Conservation (phyloP, 92 coral and sea anemone genomes). For the Heteractis magnifica region DNA sequence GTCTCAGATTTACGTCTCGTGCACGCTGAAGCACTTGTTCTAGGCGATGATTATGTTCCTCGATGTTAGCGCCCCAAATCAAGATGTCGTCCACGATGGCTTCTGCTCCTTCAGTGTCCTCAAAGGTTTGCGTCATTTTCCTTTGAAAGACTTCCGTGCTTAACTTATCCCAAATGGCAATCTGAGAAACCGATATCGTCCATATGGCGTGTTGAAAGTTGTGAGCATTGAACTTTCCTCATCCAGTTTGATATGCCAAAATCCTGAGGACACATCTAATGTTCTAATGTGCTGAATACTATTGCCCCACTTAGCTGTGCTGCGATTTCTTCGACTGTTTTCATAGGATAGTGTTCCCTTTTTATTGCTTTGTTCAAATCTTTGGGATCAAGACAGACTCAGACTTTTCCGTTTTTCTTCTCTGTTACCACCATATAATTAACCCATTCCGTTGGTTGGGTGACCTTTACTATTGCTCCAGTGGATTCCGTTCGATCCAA, state of each 20-base stretch:
- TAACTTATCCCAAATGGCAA: conserved; percentile 51
- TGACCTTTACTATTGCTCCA: conserved; percentile 26
- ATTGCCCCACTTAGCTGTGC: conserved; percentile 15
- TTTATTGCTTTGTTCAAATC: conserved; percentile 18
- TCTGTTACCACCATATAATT: conserved; percentile 33
- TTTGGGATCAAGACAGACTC: conserved; percentile 27
- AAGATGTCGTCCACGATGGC: conserved; percentile 43
- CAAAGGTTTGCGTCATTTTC: conserved; percentile 45
- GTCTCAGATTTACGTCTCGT: not conserved
- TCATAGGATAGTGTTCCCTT: conserved; percentile 35
- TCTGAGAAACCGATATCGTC: conserved; percentile 33
- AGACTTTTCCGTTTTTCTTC: conserved; percentile 30
- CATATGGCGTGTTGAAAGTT: conserved; percentile 44
- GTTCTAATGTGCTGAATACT: conserved; percentile 28
- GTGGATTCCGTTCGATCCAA: not conserved
- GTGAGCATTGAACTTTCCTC: conserved; percentile 31
- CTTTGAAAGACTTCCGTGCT: conserved; percentile 49
- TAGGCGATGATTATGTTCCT: conserved; percentile 30
- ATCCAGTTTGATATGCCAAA: conserved; percentile 14
- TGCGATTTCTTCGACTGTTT: conserved; percentile 29
- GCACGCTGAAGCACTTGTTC: conserved; percentile 12
- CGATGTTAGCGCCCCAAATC: conserved; percentile 38
- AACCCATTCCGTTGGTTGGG: conserved; percentile 37
- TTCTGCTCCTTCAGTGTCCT: conserved; percentile 39
- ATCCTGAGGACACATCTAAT: conserved; percentile 24